These are phyloP conservation scores for Pseudococcus viburni DNA, from an alignment of 2,888 invertebrate species.

Conservation along the genomic window DNA sequence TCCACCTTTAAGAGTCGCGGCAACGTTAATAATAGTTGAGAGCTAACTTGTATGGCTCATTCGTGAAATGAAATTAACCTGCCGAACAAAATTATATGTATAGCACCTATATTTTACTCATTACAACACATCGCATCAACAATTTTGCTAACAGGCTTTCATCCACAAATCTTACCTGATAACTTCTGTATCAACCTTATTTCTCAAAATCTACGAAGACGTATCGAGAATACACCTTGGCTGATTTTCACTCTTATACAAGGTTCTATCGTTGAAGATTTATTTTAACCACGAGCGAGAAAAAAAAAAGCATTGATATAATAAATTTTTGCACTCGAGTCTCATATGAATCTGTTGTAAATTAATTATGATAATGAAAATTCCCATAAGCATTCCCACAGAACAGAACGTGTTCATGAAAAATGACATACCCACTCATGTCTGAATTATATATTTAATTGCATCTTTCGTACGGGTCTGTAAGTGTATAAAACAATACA, in stretches of 20 bases:
- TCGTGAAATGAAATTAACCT: conserved; percentile 29
- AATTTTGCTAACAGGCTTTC: conserved; percentile 18
- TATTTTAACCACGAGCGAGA: not conserved
- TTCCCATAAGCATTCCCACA: conserved; percentile 14
- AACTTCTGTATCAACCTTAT: conserved; percentile 47
- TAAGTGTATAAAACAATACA: not conserved
- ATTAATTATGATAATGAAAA: conserved; percentile 14
- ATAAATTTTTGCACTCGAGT: too few species aligned
- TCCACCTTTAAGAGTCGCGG: not conserved
- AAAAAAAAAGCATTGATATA: not conserved
- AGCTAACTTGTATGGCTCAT: not conserved
- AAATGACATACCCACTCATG: not conserved
- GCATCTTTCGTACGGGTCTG: not conserved
- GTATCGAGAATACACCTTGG: not conserved
- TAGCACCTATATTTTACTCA: conserved; percentile 1
- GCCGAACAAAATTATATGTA: conserved; percentile 32
- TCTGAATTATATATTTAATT: not conserved
- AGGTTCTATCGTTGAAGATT: not conserved
- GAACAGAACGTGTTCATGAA: conserved; percentile 7
- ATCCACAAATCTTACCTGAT: conserved; percentile 24
- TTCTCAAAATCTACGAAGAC: not conserved
- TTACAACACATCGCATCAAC: not conserved
- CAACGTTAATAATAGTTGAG: not conserved
- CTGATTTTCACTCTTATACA: not conserved
- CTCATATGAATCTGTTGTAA: not conserved